Evolutionary conservation across 2,888 invertebrate species (phyloP).

Genomic region (Hesperia comma): DNA sequence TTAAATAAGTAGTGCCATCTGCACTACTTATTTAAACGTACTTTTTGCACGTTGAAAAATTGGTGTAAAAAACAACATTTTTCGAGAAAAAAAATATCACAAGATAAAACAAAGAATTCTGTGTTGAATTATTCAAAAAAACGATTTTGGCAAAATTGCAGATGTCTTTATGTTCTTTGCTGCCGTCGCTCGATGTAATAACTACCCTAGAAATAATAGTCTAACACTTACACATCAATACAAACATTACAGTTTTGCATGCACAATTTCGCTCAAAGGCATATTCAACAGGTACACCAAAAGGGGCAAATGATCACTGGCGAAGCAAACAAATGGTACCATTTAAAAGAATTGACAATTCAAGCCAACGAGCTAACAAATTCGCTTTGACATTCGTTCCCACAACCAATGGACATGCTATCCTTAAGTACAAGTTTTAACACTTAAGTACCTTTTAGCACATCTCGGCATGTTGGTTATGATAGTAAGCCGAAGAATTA

Average conservation of each 20-base stretch:
- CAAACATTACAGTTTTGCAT: background rate
- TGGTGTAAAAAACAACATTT: too few relatives aligned
- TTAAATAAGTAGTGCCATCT: too few relatives aligned
- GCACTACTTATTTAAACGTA: too few relatives aligned
- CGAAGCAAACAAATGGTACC: background rate
- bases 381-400: conserved; percentile 10
- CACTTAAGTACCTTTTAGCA: background rate
- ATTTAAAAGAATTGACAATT: background rate
- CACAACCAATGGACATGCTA: background rate
- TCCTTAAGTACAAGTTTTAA: background rate
- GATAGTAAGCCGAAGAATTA: background rate
- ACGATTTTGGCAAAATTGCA: too few relatives aligned
- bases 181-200: too few relatives aligned
- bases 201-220: too few relatives aligned
- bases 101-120: too few relatives aligned
- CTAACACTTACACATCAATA: too few relatives aligned
- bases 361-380: background rate
- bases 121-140: too few relatives aligned
- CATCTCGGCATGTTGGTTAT: background rate
- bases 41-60: too few relatives aligned
- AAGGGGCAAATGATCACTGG: background rate
- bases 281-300: background rate
- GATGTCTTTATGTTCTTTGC: too few relatives aligned
- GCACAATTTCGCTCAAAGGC: background rate
- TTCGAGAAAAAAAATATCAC: too few relatives aligned